Evolutionary conservation across 2,888 invertebrate genomes (phyloP), one percentile per base, ranked within the genome.

Genomic region (Ramazzottius varieornatus): DNA sequence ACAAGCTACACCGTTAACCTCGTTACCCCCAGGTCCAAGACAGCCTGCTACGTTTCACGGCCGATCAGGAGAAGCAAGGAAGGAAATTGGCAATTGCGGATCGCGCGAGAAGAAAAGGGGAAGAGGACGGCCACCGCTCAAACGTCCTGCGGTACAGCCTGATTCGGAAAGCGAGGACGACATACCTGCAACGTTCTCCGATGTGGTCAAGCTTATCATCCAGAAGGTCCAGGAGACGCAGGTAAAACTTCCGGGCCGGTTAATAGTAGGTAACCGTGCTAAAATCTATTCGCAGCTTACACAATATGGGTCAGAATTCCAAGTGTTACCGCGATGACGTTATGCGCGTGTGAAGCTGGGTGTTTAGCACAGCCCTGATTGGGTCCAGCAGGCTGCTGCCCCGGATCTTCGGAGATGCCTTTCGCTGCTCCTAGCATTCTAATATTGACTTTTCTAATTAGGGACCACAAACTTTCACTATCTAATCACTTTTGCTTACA

Each of bases 111-210:
- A n/a, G n/a, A n/a, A n/a, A n/a, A n/a, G n/a, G n/a, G n/a, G n/a
- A n/a, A n/a, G 54, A n/a, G 54, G 54, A n/a, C 54, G 54, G 54
- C 54, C 54, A 29, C 20, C 29, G 54, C 40, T 40, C 8, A 20
- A 13, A 20, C 54, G 54, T 29, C 54, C 54, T 13, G 16, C 54
- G 54, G 13, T 13, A 20, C 54, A 4, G 16, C 16, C 8, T 54
- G 54, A 54, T 16, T 54, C 54, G 54, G 54, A 54, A 4, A 54
- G 54, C 29, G 54, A 54, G 54, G 54, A 54, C 54, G 54, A 54
- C 29, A 54, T 54, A 4, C 54, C 54, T 4, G 4, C 54, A 29
- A 16, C 20, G 16, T 54, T 54, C 54, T 54, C 54, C 54, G 54
- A 54, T 54, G 54, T 54, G 20, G 29, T 54, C 4, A 54, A 54